phyloP scores from a whole-genome alignment of 1,140 invertebrate genomes.

The Maconellicoccus hirsutus region DNA sequence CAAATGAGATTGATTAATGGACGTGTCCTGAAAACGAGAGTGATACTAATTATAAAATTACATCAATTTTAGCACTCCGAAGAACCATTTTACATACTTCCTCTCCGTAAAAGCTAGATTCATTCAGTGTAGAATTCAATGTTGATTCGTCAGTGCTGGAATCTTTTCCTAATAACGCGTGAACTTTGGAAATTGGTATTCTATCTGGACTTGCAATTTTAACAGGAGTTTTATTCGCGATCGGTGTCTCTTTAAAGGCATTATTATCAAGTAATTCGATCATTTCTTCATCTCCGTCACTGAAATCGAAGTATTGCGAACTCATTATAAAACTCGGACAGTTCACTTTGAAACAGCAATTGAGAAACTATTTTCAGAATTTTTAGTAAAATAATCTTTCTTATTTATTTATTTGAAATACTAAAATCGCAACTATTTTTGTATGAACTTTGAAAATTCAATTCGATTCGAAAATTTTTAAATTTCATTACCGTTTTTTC shows the following conservation, averaged over 20 bases:
- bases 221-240: background rate
- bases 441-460: too few relatives aligned
- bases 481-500: too few relatives aligned
- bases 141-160: background rate
- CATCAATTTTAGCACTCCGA: too few relatives aligned
- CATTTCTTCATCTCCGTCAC: background rate
- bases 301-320: background rate
- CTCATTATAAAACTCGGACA: too few relatives aligned
- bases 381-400: too few relatives aligned
- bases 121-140: background rate
- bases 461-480: too few relatives aligned
- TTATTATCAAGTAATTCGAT: background rate
- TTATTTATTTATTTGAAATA: too few relatives aligned
- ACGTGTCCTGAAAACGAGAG: background rate
- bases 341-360: too few relatives aligned
- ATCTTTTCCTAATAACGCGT: background rate
- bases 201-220: background rate
- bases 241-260: background rate
- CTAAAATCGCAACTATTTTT: too few relatives aligned
- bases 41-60: too few relatives aligned
- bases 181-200: background rate
- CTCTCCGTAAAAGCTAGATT: background rate
- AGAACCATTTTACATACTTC: background rate
- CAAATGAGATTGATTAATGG: background rate
- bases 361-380: too few relatives aligned